These are phyloP conservation scores for Pararge aegeria DNA, from an alignment of 1,140 invertebrate species.

Conservation along the genomic window DNA sequence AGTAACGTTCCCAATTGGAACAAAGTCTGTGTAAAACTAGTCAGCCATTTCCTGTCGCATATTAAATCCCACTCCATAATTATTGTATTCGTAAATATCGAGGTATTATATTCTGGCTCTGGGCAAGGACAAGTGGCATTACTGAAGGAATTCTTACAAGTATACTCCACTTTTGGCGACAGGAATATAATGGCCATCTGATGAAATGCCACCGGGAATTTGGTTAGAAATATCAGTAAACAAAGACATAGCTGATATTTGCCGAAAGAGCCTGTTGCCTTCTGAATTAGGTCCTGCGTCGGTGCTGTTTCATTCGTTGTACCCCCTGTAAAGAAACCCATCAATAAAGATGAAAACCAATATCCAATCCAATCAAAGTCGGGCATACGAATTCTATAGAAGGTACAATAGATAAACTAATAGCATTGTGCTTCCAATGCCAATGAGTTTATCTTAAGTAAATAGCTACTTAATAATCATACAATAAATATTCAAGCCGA, in stretches of 20 bases:
- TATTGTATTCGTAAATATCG: constrained; percentile 85
- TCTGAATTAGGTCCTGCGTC: constrained; percentile 70
- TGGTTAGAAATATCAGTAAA: constrained; percentile 82
- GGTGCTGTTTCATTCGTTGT: constrained; percentile 19
- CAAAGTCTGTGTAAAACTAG: constrained; percentile 83
- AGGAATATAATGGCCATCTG: constrained; percentile 84
- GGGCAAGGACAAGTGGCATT: constrained; percentile 76
- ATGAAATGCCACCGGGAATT: constrained; percentile 87
- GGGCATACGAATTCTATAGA: no score
- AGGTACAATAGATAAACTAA: no score
- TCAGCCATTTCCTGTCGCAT: constrained; percentile 82
- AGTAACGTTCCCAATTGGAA: constrained; percentile 71
- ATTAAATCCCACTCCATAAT: constrained; percentile 88
- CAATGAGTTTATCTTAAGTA: no score
- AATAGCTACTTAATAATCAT: no score
- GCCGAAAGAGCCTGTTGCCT: constrained; percentile 84
- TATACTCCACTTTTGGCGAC: constrained; percentile 79
- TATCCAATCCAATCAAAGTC: no score
- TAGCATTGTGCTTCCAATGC: no score
- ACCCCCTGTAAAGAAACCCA: constrained; percentile 35
- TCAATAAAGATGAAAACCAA: not conserved
- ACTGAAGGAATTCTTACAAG: constrained; percentile 52
- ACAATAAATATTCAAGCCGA: no score
- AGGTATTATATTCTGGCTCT: constrained; percentile 81
- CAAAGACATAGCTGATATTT: constrained; percentile 85